A percentile compares a stretch with the other conserved stretches of the same genome.
phyloP scores from a whole-genome alignment of 2,797 vertebrate species.

The Gambusia yucatana region DNA sequence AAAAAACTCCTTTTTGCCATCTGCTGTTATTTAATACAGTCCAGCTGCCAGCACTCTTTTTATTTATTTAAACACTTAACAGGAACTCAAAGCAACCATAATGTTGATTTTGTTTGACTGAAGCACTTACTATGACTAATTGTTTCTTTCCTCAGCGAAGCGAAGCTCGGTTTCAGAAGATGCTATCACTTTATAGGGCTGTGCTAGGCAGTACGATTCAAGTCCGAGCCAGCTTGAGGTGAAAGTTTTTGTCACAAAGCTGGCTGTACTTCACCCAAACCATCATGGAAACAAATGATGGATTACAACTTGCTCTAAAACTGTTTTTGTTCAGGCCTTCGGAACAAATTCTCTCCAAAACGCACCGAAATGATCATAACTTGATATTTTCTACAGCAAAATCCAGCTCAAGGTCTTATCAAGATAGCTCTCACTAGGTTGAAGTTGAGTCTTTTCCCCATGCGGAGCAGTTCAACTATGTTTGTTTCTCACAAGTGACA shows the following conservation, averaged over 20 bases:
- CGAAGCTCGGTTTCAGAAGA: background rate
- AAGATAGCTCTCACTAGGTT: background rate
- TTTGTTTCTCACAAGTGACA: conserved; percentile 1
- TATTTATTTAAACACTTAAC: background rate
- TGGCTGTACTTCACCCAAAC: background rate
- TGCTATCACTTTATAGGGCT: background rate
- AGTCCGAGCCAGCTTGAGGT: background rate
- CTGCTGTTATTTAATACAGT: background rate
- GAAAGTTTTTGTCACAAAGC: background rate
- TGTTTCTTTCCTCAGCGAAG: background rate
- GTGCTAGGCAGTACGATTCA: background rate
- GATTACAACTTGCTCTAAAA: background rate
- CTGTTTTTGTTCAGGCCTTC: background rate
- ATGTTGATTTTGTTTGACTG: background rate
- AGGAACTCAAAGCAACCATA: background rate
- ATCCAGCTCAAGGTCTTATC: background rate
- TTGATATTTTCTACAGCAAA: background rate
- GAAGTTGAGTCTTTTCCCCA: background rate
- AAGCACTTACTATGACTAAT: background rate
- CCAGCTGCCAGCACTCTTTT: background rate
- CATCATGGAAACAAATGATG: background rate
- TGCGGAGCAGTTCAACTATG: background rate
- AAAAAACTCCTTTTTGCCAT: background rate
- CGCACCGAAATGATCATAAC: background rate
- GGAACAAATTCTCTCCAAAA: background rate